Evolutionary conservation across 2,888 invertebrate genomes (phyloP), one percentile per base, ranked within the genome.

Genomic region (Caenorhabditis virilis): DNA sequence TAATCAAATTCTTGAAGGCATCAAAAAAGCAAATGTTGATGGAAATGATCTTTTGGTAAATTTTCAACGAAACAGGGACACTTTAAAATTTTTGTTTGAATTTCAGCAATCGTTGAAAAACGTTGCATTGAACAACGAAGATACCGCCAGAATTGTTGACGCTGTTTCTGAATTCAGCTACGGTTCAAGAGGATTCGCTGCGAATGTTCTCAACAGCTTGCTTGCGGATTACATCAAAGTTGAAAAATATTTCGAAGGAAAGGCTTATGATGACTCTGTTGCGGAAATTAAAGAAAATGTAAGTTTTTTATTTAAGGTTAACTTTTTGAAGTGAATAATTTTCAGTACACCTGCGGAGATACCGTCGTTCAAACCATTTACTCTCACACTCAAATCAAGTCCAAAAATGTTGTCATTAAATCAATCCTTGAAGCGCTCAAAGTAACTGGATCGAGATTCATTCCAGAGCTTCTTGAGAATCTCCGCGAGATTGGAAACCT

Each of bases 351-450:
- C 1, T 43, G 58, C 25, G 74, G 77, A 57, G 71, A 77, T 15
- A 59, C 52, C 33, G 76, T 80, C 9, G 82, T 82, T 13, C 68
- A 77, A 7, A 74, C 72, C 47, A 78, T 82, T 56, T 82, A 82
- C 67, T 82, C 82, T 35, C 82, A 82, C 59, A 80, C 80, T 5
- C 74, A 77, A 43, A 69, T 81, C 42, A 66, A 65, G 26, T 70
- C 63, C 4, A 74, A 74, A 64, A 73, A 72, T 65, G 41, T 64
- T 51, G 63, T 76, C 38, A 57, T 76, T 57, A 52, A 67, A 26
- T 59, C 72, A 11, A 61, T 76, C 15, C 62, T 76, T 35, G 63
- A 68, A 26, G 63, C 65, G 3, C 38, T 66, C 25, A 61, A 60
- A 16, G 45, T 52, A 6, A 50, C 58, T 20, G 66, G 57, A 35